Evolutionary conservation across 2,113 vertebrate species (phyloP).

Genomic region (Struthio camelus): DNA sequence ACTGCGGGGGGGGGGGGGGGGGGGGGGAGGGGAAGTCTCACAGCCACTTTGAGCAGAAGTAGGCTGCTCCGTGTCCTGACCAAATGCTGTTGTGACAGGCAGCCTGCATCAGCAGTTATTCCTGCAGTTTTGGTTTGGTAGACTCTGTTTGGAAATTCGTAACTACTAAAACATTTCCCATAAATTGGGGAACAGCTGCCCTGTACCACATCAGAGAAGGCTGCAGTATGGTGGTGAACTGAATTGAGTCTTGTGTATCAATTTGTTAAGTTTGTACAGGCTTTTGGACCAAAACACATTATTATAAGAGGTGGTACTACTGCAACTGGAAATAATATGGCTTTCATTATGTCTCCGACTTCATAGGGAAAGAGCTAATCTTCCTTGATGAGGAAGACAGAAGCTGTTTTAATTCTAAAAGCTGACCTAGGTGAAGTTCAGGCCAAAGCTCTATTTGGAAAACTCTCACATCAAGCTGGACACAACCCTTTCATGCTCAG

Average conservation of each 20-base stretch:
- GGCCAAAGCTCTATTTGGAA: constrained; percentile 34
- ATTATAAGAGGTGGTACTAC: neutral
- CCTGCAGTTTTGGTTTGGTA: neutral
- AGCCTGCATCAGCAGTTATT: neutral
- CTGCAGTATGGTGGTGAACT: neutral
- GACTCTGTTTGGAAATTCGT: neutral
- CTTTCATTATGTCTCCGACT: constrained; percentile 26
- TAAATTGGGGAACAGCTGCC: neutral
- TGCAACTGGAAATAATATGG: neutral
- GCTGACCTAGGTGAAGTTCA: constrained; percentile 66
- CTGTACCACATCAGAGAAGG: neutral
- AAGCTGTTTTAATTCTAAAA: constrained; percentile 44
- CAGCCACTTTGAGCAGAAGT: neutral
- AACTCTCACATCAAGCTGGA: constrained; percentile 68
- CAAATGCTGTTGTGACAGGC: neutral
- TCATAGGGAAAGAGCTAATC: neutral
- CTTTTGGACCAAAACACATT: neutral
- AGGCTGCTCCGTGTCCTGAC: neutral
- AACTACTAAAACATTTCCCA: neutral
- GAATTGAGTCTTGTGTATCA: neutral
- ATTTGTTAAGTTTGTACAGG: neutral
- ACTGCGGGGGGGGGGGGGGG: no score
- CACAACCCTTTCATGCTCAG: constrained; percentile 67
- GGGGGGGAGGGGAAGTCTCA: neutral
- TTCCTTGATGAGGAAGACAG: constrained; percentile 60